Conservation (phyloP, 1,140 invertebrate genomes). For the Tachypleus tridentatus region DNA sequence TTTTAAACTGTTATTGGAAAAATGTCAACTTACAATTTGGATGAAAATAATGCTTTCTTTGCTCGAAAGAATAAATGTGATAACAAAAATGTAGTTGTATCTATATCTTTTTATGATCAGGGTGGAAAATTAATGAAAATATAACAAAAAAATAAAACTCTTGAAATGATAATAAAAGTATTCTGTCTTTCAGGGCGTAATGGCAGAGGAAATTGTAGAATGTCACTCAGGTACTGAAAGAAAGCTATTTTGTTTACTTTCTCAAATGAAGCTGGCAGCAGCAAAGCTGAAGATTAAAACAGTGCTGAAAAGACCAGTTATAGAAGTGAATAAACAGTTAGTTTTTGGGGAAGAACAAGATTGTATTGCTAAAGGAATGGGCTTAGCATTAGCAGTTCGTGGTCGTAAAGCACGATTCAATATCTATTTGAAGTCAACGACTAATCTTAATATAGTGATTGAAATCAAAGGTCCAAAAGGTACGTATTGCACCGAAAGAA, state of each 20-base stretch:
- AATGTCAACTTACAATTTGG: no score
- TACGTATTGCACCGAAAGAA: constrained; percentile 18
- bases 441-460: constrained; percentile 20
- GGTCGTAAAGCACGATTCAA: constrained; percentile 21
- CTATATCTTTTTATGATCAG: no score
- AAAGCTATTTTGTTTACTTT: constrained; percentile 16
- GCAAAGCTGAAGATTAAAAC: not conserved
- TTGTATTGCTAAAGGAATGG: constrained; percentile 24
- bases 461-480: constrained; percentile 22
- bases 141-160: no score
- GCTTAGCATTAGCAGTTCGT: constrained; percentile 20
- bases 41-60: no score
- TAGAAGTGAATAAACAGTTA: not conserved
- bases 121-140: no score
- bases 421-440: constrained; percentile 16
- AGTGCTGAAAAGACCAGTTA: not conserved
- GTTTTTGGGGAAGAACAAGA: constrained; percentile 2
- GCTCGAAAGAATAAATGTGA: no score
- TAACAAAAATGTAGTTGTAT: no score
- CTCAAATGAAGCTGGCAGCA: constrained; percentile 13
- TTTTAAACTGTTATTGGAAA: no score
- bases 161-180: no score
- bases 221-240: constrained; percentile 9
- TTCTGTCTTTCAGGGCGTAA: constrained; percentile 12
- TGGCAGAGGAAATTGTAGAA: constrained; percentile 18